phyloP scores from a whole-genome alignment of 30 jellyfish, hydroid and myxozoan genomes.

The Cassiopea xamachana region DNA sequence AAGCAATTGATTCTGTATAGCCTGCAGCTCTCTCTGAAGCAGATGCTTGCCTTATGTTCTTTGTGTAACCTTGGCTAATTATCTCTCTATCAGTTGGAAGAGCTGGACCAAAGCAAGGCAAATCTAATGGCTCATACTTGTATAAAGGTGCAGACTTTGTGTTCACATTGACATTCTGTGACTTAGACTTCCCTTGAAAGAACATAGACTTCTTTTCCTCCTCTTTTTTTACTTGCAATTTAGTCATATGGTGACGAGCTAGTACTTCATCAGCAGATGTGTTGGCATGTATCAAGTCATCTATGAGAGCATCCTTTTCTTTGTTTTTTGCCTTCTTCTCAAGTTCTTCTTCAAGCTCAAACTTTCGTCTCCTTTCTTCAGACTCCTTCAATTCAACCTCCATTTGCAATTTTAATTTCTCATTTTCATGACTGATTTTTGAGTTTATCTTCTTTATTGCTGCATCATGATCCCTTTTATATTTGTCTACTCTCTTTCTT shows the following conservation, averaged over 20 bases:
- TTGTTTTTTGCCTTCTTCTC: slow-evolving; percentile 66
- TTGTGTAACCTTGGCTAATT: slow-evolving; percentile 65
- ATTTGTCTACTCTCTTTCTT: slow-evolving; percentile 79
- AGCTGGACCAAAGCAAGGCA: slow-evolving; percentile 76
- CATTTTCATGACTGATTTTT: slow-evolving; percentile 88
- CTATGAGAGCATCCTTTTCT: slow-evolving; percentile 88
- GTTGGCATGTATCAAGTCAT: slow-evolving; percentile 94
- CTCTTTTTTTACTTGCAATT: slow-evolving; percentile 67
- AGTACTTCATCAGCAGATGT: slow-evolving; percentile 97
- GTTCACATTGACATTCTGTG: slow-evolving; percentile 41
- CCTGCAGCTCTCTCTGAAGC: slow-evolving; percentile 96
- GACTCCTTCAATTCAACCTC: slow-evolving; percentile 74
- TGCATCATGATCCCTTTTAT: slow-evolving; percentile 85
- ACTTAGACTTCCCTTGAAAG: slow-evolving; percentile 82
- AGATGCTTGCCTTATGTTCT: slow-evolving; percentile 86
- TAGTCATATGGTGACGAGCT: slow-evolving; percentile 87
- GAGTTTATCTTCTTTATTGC: slow-evolving; percentile 82
- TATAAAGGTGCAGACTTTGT: slow-evolving; percentile 71
- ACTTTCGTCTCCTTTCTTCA: slow-evolving; percentile 63
- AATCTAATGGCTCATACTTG: slow-evolving; percentile 64
- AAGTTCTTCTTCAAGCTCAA: slow-evolving; percentile 53
- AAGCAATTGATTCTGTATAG: slow-evolving; percentile 90
- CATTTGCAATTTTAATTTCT: slow-evolving; percentile 51
- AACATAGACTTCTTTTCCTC: slow-evolving; percentile 92
- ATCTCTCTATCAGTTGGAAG: slow-evolving; percentile 70